Evolutionary conservation across 2,797 vertebrate species (phyloP), one percentile per base, ranked within the genome.

Genomic region (Acanthis flammea): DNA sequence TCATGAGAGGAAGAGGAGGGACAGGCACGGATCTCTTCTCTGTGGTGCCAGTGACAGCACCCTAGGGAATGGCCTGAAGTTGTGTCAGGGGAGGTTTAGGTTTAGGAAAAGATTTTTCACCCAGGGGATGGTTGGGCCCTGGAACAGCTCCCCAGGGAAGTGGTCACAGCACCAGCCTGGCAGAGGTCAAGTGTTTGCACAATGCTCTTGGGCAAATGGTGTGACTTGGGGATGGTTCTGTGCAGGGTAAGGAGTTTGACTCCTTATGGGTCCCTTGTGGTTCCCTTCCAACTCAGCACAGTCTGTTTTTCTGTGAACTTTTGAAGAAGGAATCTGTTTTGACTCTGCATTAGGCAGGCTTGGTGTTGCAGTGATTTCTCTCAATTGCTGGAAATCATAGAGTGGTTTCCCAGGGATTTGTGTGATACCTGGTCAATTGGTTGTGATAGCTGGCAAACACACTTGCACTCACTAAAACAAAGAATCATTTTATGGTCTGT

Each of bases 21-120:
- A 8, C 42, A 73, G 42, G 6, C 35, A 33, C 31, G 12, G 31
- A 50, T 27, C 31, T 57, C 25, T 23, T 2, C 31, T 74, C n/a
- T 28, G 1, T 9, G 12, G 5, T 51, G 10, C 7, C 44, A 39
- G 23, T 23, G 62, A 37, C 27, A 58, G 23, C 1, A 39, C 15
- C 4, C 0, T 0, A 51, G 19, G n/a, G 23, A 75, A n/a, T 6
- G 7, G 13, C 5, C 39, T 67, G 15, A 24, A n/a, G 6, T 2
- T 44, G 6, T 67, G 28, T n/a, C 19, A 67, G 28, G 4, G 3
- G 2, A 39, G 7, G 10, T 30, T 67, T 39, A 39, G 16, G 15
- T 3, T 39, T 2, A 44, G n/a, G 12, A 51, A 19, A 45, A 67
- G 10, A 1, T 17, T 67, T 9, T 45, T 60, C 24, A 2, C 19